These are phyloP conservation scores for Psittacula echo DNA, from an alignment of 2,797 vertebrate genomes.

Conservation along the genomic window DNA sequence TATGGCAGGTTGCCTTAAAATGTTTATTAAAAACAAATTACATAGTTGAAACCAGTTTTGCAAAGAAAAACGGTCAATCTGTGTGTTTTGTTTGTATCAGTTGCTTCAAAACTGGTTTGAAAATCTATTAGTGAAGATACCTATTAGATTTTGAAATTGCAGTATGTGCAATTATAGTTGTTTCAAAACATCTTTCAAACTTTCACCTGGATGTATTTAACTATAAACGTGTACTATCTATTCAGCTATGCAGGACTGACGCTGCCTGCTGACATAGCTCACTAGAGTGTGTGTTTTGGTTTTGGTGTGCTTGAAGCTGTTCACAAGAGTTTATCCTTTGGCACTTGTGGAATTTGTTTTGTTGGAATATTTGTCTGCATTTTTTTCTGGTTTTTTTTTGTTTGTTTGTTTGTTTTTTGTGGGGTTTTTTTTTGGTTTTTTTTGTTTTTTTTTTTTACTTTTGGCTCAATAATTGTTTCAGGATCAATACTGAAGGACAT, in stretches of 20 bases:
- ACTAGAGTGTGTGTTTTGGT: neutral
- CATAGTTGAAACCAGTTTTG: neutral
- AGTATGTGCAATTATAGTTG: neutral
- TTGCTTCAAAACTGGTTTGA: neutral
- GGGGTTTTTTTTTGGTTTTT: neutral
- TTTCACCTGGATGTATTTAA: neutral
- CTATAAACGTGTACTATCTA: neutral
- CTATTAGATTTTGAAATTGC: neutral
- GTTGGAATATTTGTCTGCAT: neutral
- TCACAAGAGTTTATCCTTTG: neutral
- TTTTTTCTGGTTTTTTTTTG: neutral
- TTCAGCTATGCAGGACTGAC: neutral
- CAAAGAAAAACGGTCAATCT: neutral
- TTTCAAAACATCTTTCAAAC: neutral
- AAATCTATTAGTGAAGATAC: neutral
- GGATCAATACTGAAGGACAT: neutral
- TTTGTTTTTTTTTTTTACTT: neutral
- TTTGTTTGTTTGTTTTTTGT: neutral
- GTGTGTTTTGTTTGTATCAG: neutral
- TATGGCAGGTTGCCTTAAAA: neutral
- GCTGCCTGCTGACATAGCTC: neutral
- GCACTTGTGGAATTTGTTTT: neutral
- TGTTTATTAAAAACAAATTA: neutral
- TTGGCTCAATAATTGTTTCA: neutral
- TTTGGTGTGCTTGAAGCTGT: neutral